Evolutionary conservation across 2,113 vertebrate species (phyloP).

Genomic region (Malurus cyaneus): DNA sequence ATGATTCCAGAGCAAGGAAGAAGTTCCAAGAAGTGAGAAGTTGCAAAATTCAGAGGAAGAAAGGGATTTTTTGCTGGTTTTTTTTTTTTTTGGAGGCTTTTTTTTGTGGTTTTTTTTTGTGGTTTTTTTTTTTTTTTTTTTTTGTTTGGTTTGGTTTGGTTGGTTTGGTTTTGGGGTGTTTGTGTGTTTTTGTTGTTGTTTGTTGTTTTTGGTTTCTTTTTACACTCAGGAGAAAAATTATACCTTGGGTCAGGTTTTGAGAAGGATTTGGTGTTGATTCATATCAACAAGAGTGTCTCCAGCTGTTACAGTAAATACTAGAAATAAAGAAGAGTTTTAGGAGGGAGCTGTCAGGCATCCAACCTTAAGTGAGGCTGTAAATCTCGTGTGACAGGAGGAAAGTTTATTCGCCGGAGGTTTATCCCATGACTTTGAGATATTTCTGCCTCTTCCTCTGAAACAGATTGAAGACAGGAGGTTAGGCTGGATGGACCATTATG

Average conservation of each 20-base stretch:
- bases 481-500: slow-evolving; percentile 5
- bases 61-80: not conserved
- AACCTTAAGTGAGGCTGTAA: not conserved
- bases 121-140: no score
- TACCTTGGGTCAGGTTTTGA: not conserved
- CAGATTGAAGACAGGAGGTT: slow-evolving; percentile 2
- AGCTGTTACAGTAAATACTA: slow-evolving; percentile 29
- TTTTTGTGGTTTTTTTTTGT: not conserved
- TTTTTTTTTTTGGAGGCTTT: no score
- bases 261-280: slow-evolving; percentile 18
- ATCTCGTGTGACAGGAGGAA: slow-evolving; percentile 8
- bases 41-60: not conserved
- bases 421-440: not conserved
- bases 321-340: slow-evolving; percentile 27
- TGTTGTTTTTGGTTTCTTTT: not conserved
- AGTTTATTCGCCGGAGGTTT: not conserved
- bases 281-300: slow-evolving; percentile 2
- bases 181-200: no score
- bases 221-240: not conserved
- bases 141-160: not conserved
- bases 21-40: not conserved
- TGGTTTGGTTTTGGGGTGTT: no score
- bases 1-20: not conserved
- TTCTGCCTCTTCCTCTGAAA: slow-evolving; percentile 8
- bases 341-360: slow-evolving; percentile 10